Evolutionary conservation across 2,113 vertebrate species (phyloP), one percentile per base, ranked within the genome.

Genomic region (Saguinus midas): DNA sequence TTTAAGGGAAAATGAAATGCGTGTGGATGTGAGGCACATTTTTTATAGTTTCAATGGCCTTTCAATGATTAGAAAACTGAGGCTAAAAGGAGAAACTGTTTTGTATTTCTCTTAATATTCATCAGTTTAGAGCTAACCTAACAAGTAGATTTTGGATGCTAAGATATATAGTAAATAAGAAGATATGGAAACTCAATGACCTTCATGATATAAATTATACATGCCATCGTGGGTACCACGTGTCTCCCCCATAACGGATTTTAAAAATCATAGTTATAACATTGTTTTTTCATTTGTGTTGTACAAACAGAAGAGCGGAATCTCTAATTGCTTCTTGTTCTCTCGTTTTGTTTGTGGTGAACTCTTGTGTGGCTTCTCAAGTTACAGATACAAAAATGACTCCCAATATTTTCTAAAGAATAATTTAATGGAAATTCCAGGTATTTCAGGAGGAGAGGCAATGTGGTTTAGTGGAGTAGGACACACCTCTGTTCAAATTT

Each of bases 131-230:
- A 97, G 87, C 97, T 97, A 98, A 84, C 97, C 97, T 92, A 85
- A 32, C 95, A 98, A 98, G 97, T 95, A 98, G 83, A 61, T 98
- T 97, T 96, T 95, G 92, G 97, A 97, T 97, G 96, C 89, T 98
- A 95, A 98, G 97, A 98, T 97, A 97, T 50, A 96, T 93, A 94
- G 96, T 98, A 98, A 97, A 98, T 98, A 98, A 98, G 97, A 97
- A 96, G 96, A 98, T 98, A 92, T 96, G 93, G 96, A 98, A 97
- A 98, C 97, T 97, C 97, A 98, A 93, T 57, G 57, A 98, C 96
- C 98, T 97, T 98, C 93, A 3, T 97, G 95, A 97, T 98, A 91
- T 98, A 98, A 98, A 98, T 98, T 98, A 98, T 99, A 98, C 98
- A 97, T 98, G 90, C 95, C 84, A 94, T 96, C 66, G n/a, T 98